Conservation (phyloP, 2,888 invertebrate species). For the Scotopteryx bipunctaria region DNA sequence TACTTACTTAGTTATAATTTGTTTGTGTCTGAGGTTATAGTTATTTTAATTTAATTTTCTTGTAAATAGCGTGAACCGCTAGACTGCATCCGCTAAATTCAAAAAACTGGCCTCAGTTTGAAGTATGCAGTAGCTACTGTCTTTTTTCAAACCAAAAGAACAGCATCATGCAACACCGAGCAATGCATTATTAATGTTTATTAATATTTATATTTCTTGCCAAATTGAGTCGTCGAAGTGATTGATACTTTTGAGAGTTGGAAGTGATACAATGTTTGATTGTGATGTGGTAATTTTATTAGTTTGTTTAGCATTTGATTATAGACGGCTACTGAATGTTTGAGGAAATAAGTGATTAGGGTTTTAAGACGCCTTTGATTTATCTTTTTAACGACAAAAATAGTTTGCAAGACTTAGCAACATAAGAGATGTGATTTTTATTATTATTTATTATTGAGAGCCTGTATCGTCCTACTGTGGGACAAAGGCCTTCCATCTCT, state of each 20-base stretch:
- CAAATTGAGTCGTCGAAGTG: slow-evolving; percentile 69
- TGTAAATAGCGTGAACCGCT: not conserved
- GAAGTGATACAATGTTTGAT: slow-evolving; percentile 15
- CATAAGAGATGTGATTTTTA: no score
- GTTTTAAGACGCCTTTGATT: no score
- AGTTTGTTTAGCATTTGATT: not conserved
- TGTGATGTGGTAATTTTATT: slow-evolving; percentile 7
- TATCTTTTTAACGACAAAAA: no score
- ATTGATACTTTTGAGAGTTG: slow-evolving; percentile 51
- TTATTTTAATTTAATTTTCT: no score
- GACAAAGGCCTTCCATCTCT: no score
- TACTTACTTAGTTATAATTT: no score
- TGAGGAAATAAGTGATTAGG: no score
- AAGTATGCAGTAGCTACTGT: slow-evolving; percentile 71
- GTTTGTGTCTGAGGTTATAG: no score
- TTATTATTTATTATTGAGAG: no score
- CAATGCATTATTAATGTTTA: slow-evolving; percentile 66
- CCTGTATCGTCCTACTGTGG: no score
- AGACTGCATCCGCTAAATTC: not conserved
- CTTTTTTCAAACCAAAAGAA: slow-evolving; percentile 63
- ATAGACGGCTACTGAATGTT: no score
- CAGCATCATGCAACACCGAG: slow-evolving; percentile 66
- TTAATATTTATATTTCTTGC: slow-evolving; percentile 64
- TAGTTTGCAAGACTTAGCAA: no score
- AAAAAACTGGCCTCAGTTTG: slow-evolving; percentile 6